These are phyloP conservation scores for Sander vitreus DNA, from an alignment of 2,113 vertebrate species.

Conservation along the genomic window DNA sequence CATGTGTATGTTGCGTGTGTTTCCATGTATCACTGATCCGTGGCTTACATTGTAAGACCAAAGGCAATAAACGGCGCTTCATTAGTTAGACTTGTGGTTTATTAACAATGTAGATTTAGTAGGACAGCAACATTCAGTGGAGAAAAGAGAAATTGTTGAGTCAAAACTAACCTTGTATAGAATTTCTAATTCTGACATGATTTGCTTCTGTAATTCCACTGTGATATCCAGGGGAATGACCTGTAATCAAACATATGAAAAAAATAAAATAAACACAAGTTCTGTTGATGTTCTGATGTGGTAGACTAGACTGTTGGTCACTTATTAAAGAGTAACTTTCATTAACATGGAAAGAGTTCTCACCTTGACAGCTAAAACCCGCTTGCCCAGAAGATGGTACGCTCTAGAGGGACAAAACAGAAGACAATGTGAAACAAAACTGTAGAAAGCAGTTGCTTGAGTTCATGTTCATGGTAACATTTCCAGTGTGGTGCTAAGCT, in stretches of 20 bases:
- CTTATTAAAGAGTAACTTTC: neutral
- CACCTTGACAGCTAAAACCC: conserved; percentile 97
- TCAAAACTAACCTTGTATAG: conserved; percentile 92
- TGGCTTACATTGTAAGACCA: conserved; percentile 30
- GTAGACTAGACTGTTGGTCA: neutral
- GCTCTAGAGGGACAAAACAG: conserved; percentile 84
- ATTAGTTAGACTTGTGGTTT: conserved; percentile 21
- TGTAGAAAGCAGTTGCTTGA: neutral
- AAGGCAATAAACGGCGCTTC: conserved; percentile 23
- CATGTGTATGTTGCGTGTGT: neutral
- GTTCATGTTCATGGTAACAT: neutral
- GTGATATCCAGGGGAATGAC: conserved; percentile 98
- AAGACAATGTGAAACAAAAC: neutral
- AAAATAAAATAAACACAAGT: neutral
- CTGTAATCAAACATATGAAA: conserved; percentile 75
- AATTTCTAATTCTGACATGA: conserved; percentile 99
- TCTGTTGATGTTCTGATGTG: neutral
- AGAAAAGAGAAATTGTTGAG: conserved; percentile 1
- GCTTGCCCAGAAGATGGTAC: conserved; percentile 91
- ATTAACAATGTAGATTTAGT: conserved; percentile 17
- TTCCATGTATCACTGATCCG: neutral
- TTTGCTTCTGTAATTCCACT: conserved; percentile 97
- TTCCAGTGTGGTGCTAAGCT: no score
- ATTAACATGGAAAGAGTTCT: conserved; percentile 32
- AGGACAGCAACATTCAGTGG: conserved; percentile 9